Evolutionary conservation across 2,113 vertebrate species (phyloP).

Genomic region (Syrmaticus mikado): DNA sequence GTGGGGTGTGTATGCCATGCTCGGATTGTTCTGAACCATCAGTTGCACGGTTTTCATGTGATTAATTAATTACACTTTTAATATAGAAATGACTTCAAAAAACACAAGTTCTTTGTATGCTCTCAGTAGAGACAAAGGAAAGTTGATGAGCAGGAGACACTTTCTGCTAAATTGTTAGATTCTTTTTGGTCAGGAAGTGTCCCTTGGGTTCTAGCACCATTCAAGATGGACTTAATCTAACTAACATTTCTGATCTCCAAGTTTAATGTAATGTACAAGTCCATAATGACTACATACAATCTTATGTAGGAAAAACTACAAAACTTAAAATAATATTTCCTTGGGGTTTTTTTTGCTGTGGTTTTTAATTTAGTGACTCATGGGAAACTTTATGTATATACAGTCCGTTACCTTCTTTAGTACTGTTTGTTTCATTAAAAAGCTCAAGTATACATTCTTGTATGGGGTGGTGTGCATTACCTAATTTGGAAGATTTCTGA

Average conservation of each 20-base stretch:
- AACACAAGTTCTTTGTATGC: not conserved
- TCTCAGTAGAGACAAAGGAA: not conserved
- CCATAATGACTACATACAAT: not conserved
- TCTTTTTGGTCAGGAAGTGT: not conserved
- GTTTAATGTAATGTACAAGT: not conserved
- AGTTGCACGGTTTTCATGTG: not conserved
- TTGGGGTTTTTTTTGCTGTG: not conserved
- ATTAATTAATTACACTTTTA: not conserved
- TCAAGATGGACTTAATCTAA: not conserved
- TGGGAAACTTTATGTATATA: not conserved
- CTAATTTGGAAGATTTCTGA: not conserved
- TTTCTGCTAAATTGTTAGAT: not conserved
- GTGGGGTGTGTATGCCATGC: constrained; percentile 83
- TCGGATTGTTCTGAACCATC: not conserved
- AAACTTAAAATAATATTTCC: not conserved
- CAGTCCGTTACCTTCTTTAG: not conserved
- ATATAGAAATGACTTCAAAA: not conserved
- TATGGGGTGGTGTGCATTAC: not conserved
- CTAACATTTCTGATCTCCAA: too few species aligned
- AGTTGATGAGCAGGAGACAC: not conserved
- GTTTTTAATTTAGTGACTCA: not conserved
- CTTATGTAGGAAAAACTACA: not conserved
- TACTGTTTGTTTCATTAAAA: not conserved
- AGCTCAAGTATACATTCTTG: rapidly evolving
- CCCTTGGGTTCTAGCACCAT: not conserved